Conservation (phyloP, 2,888 invertebrate species). For the Bellardia pandia region DNA sequence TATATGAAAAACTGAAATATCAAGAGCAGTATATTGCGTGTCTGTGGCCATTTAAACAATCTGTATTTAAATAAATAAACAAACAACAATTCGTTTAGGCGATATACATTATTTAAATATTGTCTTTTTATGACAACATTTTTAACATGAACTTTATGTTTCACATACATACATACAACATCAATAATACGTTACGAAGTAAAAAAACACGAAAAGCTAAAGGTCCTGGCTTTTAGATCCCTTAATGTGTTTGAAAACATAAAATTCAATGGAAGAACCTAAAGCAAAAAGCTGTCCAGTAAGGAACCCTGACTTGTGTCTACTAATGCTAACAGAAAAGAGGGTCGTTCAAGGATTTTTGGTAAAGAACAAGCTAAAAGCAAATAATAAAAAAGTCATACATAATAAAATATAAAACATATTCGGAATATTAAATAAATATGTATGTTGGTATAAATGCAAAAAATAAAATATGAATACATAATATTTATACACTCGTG, state of each 20-base stretch:
- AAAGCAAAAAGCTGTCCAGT: conserved; percentile 30
- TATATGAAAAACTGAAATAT: neutral
- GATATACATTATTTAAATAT: conserved; percentile 43
- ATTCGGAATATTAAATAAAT: conserved; percentile 56
- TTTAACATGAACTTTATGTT: conserved; percentile 45
- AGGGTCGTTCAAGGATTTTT: conserved; percentile 61
- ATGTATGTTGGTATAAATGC: neutral
- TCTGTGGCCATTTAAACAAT: conserved; percentile 16
- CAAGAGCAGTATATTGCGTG: neutral
- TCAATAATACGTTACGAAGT: conserved; percentile 32
- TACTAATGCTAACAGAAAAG: conserved; percentile 25
- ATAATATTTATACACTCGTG: conserved; percentile 18
- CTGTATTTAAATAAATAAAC: neutral
- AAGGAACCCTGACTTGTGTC: conserved; percentile 43
- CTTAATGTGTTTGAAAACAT: conserved; percentile 29
- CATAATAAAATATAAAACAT: conserved; percentile 47
- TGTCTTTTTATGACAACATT: conserved; percentile 39
- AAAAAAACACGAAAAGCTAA: neutral
- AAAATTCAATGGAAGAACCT: conserved; percentile 38
- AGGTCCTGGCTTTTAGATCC: conserved; percentile 51
- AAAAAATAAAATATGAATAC: conserved; percentile 47
- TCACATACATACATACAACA: neutral
- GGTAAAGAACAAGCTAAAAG: neutral
- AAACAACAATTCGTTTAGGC: conserved; percentile 32
- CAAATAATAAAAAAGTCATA: conserved; percentile 21